Evolutionary conservation across 2,113 vertebrate genomes (phyloP).

Genomic region (Bos taurus): ARS-UCD2.0 NC_037334.1:71347001-71347500

Average conservation of each 20-base stretch:
- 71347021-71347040: slow-evolving; percentile 77
- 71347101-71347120: slow-evolving; percentile 72
- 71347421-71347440: background rate
- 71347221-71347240: slow-evolving; percentile 36
- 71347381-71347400: slow-evolving; percentile 15
- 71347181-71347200: slow-evolving; percentile 62
- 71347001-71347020: slow-evolving; percentile 77
- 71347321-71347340: slow-evolving; percentile 43
- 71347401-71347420: background rate
- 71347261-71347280: slow-evolving; percentile 32
- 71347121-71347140: slow-evolving; percentile 78
- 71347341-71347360: slow-evolving; percentile 55
- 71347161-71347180: slow-evolving; percentile 71
- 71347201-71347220: slow-evolving; percentile 48
- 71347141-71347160: slow-evolving; percentile 72
- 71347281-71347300: slow-evolving; percentile 52
- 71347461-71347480: background rate
- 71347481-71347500: background rate
- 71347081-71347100: slow-evolving; percentile 70
- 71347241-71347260: slow-evolving; percentile 45
- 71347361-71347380: background rate
- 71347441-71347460: background rate
- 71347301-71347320: slow-evolving; percentile 46
- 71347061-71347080: slow-evolving; percentile 74
- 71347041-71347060: slow-evolving; percentile 75